Base-by-base conservation (phyloP, 2,113 vertebrate genomes). In the Tetrax tetrax region DNA sequence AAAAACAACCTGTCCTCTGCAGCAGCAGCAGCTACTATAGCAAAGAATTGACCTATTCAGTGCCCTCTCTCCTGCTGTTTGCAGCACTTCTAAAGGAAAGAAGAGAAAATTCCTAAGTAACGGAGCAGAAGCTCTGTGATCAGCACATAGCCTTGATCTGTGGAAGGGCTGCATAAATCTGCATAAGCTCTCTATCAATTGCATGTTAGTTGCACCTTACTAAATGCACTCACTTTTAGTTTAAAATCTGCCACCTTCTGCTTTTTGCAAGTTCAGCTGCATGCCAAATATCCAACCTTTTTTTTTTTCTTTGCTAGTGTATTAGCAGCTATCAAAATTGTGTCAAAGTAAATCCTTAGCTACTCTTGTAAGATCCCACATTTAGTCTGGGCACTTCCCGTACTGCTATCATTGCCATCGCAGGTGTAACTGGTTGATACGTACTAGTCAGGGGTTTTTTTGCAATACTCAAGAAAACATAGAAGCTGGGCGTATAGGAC, bases 401-500 rank as follows among this genome's bases (percentile, higher is more conserved):
- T 5, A 4, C 10, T 33, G 18, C 13, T 60, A 1, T 47, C 18
- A 0, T 21, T 76, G 48, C 29, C 19, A 53, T 43, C 2, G 2
- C 18, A 45, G 29, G 11, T 68, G 4, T 35, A 48, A 80, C 35
- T 28, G 3, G 4, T 50, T 70, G 22, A 37, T 35, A 35, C 0
- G 4, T 28, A 27, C 24, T 85, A 28, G 31, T 84, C 43, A 6
- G 24, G 5, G 24, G 1, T 23, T 61, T 61, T 48, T 33, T 22
- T 12, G 6, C 41, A 56, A 9, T 59, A 29, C 10, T 68, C 6
- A 66, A 37, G 13, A 47, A 68, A 83, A 83, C 0, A 0, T 21
- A 56, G 28, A 71, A 64, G 25, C 43, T 90, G 17, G 35, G 6
- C 23, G 25, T 22, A 14, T 22, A 68, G 35, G 9, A 63, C 29